Conservation (phyloP, 1,140 invertebrate genomes). For the Lasioglossum albipes region DNA sequence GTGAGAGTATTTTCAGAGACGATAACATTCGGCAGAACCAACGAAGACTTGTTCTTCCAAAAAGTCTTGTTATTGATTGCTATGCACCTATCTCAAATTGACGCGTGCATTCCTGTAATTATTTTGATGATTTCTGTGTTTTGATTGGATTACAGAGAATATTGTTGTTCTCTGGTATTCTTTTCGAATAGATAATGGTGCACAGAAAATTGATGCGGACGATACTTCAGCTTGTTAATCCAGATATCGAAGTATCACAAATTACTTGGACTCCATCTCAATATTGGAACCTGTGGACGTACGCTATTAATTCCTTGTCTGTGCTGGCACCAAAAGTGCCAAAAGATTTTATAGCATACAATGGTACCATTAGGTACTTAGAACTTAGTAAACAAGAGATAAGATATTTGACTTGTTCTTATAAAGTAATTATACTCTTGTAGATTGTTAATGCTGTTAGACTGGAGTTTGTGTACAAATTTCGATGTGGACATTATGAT, state of each 20-base stretch:
- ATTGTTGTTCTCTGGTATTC: background rate
- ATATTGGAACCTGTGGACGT: constrained; percentile 61
- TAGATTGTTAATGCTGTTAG: constrained; percentile 62
- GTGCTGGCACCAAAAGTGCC: constrained; percentile 63
- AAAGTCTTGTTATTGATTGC: constrained; percentile 65
- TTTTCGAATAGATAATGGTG: constrained; percentile 56
- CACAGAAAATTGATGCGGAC: constrained; percentile 47
- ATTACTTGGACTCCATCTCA: constrained; percentile 45
- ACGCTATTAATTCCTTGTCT: constrained; percentile 58
- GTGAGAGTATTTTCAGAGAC: constrained; percentile 53
- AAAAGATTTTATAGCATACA: constrained; percentile 61
- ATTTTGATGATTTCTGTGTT: constrained; percentile 1
- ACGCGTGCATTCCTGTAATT: constrained; percentile 51
- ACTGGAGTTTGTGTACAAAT: constrained; percentile 47
- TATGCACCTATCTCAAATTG: constrained; percentile 32
- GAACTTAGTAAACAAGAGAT: constrained; percentile 3
- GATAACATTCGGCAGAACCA: constrained; percentile 41
- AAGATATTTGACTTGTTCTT: constrained; percentile 10
- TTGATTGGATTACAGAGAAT: background rate
- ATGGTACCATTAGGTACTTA: constrained; percentile 59
- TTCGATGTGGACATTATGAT: constrained; percentile 46
- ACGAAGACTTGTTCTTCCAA: constrained; percentile 64
- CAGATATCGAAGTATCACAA: background rate
- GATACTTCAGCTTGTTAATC: constrained; percentile 63
- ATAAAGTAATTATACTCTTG: background rate